Evolutionary conservation across 2,888 invertebrate species (phyloP), one percentile per base, ranked within the genome.

Genomic region (Strigamia maritima): DNA sequence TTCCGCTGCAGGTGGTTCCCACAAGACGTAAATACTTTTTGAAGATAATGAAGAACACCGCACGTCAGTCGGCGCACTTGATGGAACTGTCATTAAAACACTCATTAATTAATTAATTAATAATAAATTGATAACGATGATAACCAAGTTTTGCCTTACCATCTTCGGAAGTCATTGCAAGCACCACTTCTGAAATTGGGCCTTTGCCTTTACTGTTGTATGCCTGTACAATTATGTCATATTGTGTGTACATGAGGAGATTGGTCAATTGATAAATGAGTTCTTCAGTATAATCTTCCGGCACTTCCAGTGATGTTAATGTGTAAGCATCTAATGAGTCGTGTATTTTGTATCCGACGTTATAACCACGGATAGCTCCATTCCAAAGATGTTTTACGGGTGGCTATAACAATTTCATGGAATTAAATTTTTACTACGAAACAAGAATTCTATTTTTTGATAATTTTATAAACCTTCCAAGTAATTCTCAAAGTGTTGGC

Each of bases 21-120:
- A 77, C 24, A 77, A 28, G 2, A 77, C 77, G 28, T 77, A 77
- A 49, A 77, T 77, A 16, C 77, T 77, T 10, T 49, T 77, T 1
- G 77, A 24, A 12, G 77, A 77, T n/a, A 77, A 70, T 3, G 70
- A 2, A 16, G 70, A 70, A n/a, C 70, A 70, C 0, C 70, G 28
- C 14, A 70, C 24, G 0, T 26, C 70, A 1, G 1, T 28, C 1
- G 70, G 70, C 0, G 70, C 10, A 26, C 1, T 24, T 28, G 70
- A 70, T 3, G 70, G 70, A 14, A 70, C 70, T 70, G 16, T 2
- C 10, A 49, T 6, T 3, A 10, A 8, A 35, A 35, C 7, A 2
- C 3, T 31, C 7, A 2, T 31, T 2, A 49, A 3, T 49, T 49
- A 3, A 19, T 16, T 12, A 2, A 16, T 19, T 2, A 19, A 49